Base-by-base conservation (phyloP, 2,888 invertebrate species). In the Matsumyia berberina region DNA sequence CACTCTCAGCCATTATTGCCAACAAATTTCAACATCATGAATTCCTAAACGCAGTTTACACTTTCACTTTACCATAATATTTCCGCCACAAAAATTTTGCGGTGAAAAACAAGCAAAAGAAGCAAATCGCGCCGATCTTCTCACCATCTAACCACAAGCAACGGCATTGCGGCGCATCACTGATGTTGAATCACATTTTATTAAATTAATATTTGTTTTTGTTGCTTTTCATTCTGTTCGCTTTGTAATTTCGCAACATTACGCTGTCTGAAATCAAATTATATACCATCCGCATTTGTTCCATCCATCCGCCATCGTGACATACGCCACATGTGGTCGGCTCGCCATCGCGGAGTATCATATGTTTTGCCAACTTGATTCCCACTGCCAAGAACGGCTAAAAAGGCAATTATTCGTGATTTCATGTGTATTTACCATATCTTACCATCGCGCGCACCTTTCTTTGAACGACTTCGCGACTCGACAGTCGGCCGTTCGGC, bases 41-140 rank as follows among this genome's bases (percentile, higher is more conserved):
- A 83, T 83, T 79, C 83, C 83, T 83, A 69, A 83, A 79, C 83
- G 83, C 79, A 79, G 73, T 78, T 78, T 62, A 79, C 78, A 83
- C 83, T 83, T 83, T 83, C 83, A 83, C 83, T 83, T 79, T 53
- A 74, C 78, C 73, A 74, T 57, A 79, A 67, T 66, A 82, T 66
- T 77, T 76, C 58, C 53, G 46, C n/a, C 53, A 81, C 19, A 64
- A 51, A 51, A 35, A 72, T 64, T 64, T 69, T 62, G 77, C 72
- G 58, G 31, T 39, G 62, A 70, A 64, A 57, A 69, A 35, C 4
- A 12, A 58, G 31, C 72, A 58, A 55, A 57, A 64, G 53, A 35
- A 55, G 15, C 46, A 44, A 74, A 46, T 53, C 53, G 60, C 53
- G 60, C 51, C 44, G 51, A 73, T 62, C 73, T 62, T 42, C 19